Conservation (phyloP, 2,797 vertebrate genomes). For the Aphelocoma californica region DNA sequence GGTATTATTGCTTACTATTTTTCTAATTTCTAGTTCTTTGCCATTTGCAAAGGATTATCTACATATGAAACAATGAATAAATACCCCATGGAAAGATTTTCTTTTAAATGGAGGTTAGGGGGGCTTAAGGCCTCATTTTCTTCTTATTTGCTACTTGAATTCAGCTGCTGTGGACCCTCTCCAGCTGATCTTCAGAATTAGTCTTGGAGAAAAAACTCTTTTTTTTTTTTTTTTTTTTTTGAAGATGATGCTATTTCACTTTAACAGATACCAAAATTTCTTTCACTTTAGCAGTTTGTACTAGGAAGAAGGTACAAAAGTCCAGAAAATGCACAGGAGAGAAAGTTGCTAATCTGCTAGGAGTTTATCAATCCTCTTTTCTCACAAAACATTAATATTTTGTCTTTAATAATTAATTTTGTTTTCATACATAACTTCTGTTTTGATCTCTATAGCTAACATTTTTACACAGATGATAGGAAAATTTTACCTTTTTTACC, state of each 20-base stretch:
- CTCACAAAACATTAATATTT: background rate
- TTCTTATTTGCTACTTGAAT: background rate
- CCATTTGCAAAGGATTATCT: slow-evolving; percentile 35
- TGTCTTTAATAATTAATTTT: background rate
- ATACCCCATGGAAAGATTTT: background rate
- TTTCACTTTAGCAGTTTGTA: background rate
- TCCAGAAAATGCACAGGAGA: background rate
- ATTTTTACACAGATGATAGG: background rate
- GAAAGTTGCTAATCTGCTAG: background rate
- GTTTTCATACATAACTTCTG: background rate
- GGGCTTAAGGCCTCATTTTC: background rate
- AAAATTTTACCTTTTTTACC: background rate
- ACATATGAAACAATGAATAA: background rate
- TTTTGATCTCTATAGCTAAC: background rate
- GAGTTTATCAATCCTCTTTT: background rate
- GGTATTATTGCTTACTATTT: slow-evolving; percentile 37
- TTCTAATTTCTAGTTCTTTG: slow-evolving; percentile 46
- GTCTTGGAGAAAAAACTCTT: background rate
- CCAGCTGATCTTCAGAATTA: slow-evolving; percentile 6
- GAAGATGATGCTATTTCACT: background rate
- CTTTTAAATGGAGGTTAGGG: background rate
- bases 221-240: background rate
- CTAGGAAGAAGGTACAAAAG: background rate
- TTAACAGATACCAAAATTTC: background rate
- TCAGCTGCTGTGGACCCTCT: background rate